phyloP scores from a whole-genome alignment of 2,888 invertebrate genomes.

The Xylocampa areola region DNA sequence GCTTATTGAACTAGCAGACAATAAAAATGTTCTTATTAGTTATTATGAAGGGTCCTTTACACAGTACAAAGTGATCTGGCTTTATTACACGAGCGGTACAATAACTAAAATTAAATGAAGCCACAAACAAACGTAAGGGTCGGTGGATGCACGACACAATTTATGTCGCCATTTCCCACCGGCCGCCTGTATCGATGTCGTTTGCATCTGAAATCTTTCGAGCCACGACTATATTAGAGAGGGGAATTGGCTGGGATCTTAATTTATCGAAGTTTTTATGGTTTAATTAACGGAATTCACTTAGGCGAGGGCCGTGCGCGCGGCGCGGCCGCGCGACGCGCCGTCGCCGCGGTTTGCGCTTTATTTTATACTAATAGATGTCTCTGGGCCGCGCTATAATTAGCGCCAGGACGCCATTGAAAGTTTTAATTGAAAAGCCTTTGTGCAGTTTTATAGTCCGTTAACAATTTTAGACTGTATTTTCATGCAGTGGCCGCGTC shows the following conservation, averaged over 20 bases:
- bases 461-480: slow-evolving; percentile 82
- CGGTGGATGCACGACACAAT: slow-evolving; percentile 72
- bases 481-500: slow-evolving; percentile 66
- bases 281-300: slow-evolving; percentile 91
- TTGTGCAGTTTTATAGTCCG: slow-evolving; percentile 86
- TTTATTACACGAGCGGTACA: slow-evolving; percentile 65
- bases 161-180: slow-evolving; percentile 76
- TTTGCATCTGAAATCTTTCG: slow-evolving; percentile 89
- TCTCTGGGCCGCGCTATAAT: slow-evolving; percentile 80
- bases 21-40: slow-evolving; percentile 62
- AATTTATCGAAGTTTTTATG: slow-evolving; percentile 91
- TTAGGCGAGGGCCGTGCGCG: slow-evolving; percentile 75
- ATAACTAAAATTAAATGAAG: slow-evolving; percentile 81
- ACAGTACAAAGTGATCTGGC: slow-evolving; percentile 65
- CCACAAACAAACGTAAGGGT: slow-evolving; percentile 82
- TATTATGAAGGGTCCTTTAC: slow-evolving; percentile 67
- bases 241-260: slow-evolving; percentile 90
- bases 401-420: slow-evolving; percentile 84
- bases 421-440: slow-evolving; percentile 89
- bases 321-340: slow-evolving; percentile 62
- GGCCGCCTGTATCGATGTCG: slow-evolving; percentile 83
- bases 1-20: slow-evolving; percentile 37
- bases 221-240: slow-evolving; percentile 84
- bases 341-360: slow-evolving; percentile 75
- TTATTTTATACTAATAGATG: slow-evolving; percentile 87